Percentiles rank a stretch among this genome's conserved stretches.
Conservation (phyloP, 2,113 vertebrate species). For the Thermophis baileyi region DNA sequence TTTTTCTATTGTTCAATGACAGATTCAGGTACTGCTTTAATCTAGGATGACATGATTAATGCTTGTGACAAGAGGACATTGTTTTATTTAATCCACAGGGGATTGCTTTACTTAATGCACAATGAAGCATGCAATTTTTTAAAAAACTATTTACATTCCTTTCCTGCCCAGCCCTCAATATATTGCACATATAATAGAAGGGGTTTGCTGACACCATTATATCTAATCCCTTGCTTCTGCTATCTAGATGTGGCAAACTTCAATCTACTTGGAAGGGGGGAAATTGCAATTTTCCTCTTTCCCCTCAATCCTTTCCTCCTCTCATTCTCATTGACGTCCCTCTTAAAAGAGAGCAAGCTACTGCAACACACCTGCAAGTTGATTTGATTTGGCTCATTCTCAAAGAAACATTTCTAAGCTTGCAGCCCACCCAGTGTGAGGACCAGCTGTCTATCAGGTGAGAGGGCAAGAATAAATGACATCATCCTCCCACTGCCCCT, state of each 20-base stretch:
- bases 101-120: background rate
- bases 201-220: background rate
- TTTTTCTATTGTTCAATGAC: background rate
- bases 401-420: background rate
- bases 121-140: background rate
- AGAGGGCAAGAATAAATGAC: background rate
- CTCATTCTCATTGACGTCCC: background rate
- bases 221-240: background rate
- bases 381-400: background rate
- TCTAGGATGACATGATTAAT: background rate
- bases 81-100: background rate
- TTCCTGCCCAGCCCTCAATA: background rate
- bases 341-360: background rate
- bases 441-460: background rate
- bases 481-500: background rate
- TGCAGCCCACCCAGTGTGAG: background rate
- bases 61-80: background rate
- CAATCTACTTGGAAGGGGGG: background rate
- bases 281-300: background rate
- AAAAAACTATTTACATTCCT: background rate
- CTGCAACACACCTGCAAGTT: background rate
- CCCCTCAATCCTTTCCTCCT: background rate
- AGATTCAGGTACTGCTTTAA: background rate
- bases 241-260: background rate
- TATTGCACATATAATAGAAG: background rate